These are phyloP conservation scores for Lepus oiostolus DNA, from an alignment of 2,797 vertebrate genomes.

Conservation along the genomic window DNA sequence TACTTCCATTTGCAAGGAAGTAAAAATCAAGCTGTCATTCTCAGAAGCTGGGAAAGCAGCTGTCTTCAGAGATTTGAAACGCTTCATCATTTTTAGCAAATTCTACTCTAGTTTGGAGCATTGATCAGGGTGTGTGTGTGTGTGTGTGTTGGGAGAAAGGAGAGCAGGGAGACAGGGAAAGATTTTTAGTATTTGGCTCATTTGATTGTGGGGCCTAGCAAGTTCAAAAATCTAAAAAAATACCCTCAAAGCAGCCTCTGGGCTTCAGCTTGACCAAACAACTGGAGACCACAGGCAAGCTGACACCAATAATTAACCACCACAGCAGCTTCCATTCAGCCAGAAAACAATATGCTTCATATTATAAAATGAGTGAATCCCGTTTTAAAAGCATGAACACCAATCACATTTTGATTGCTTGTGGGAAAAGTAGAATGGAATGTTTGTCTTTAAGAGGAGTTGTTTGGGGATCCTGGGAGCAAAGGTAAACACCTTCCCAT, in stretches of 20 bases:
- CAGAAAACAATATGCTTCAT: not conserved
- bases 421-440: not conserved
- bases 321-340: not conserved
- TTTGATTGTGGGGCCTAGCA: not conserved
- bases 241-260: not conserved
- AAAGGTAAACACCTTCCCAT: not conserved
- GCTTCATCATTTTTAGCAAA: not conserved
- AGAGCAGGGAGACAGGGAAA: not conserved
- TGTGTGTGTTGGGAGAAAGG: not conserved
- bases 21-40: not conserved
- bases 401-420: not conserved
- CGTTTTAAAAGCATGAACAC: slow-evolving; percentile 14
- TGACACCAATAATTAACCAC: not conserved
- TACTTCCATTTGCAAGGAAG: slow-evolving; percentile 16
- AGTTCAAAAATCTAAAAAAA: not conserved
- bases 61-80: not conserved
- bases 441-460: not conserved
- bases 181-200: not conserved
- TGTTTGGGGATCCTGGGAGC: not conserved
- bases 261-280: not conserved
- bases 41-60: not conserved
- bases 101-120: not conserved
- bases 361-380: not conserved
- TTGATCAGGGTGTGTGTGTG: not conserved
- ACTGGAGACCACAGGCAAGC: not conserved